A percentile compares a stretch with the other conserved stretches of the same genome.
Conservation (phyloP, 2,113 vertebrate genomes). For the Neopipo cinnamomea region DNA sequence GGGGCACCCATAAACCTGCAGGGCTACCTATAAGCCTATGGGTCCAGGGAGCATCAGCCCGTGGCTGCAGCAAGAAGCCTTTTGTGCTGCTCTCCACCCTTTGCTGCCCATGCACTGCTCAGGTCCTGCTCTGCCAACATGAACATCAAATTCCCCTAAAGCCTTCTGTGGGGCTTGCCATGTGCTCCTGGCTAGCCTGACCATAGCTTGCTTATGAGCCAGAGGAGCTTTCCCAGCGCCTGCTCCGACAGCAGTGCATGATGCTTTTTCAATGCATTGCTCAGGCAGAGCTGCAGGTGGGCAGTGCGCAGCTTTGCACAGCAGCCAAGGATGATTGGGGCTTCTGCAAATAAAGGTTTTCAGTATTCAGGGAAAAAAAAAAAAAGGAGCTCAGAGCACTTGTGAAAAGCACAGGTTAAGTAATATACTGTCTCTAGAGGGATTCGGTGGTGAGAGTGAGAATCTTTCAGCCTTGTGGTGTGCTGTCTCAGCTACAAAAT, state of each 20-base stretch:
- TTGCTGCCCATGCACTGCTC: rapidly evolving
- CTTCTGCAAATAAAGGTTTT: neutral
- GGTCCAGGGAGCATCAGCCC: neutral
- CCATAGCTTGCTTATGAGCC: neutral
- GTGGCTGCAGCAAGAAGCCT: neutral
- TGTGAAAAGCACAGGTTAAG: neutral
- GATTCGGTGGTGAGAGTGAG: neutral
- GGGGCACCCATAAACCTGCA: neutral
- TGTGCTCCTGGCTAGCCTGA: rapidly evolving
- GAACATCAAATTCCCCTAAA: neutral
- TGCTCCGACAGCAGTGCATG: neutral
- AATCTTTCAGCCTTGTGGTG: neutral
- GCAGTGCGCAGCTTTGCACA: neutral
- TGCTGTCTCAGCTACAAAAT: neutral
- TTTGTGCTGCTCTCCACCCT: neutral
- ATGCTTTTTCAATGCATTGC: neutral
- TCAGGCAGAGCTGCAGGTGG: neutral
- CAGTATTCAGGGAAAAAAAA: neutral
- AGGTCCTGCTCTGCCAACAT: neutral
- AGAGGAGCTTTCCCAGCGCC: neutral
- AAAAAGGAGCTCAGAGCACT: neutral
- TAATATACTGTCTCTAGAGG: neutral
- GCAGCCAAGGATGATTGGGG: neutral
- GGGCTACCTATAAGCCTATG: neutral
- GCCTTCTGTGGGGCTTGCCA: neutral